A percentile compares a stretch with the other conserved stretches of the same genome.
These are phyloP conservation scores for Charadrius vociferus DNA, from an alignment of 2,113 vertebrate genomes.

Conservation along the genomic window DNA sequence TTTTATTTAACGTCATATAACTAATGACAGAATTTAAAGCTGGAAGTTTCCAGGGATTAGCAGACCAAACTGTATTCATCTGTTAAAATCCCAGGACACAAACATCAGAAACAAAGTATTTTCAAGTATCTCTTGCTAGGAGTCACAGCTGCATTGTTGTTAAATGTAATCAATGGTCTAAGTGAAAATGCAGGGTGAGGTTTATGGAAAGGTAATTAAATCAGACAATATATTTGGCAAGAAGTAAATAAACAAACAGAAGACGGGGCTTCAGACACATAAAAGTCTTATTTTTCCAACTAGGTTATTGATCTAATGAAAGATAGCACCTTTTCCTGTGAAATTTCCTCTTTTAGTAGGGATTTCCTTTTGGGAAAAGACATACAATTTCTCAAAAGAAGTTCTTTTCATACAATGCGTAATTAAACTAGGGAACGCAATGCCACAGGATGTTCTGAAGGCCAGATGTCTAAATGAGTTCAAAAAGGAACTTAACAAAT, in stretches of 20 bases:
- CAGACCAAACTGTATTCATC: not conserved
- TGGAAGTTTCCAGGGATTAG: not conserved
- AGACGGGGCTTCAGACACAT: not conserved
- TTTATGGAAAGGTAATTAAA: not conserved
- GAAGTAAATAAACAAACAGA: not conserved
- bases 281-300: not conserved
- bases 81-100: not conserved
- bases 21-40: not conserved
- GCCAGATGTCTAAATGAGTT: not conserved
- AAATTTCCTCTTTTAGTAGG: not conserved
- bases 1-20: not conserved
- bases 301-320: not conserved
- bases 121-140: not conserved
- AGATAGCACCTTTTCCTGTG: not conserved
- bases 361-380: not conserved
- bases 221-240: not conserved
- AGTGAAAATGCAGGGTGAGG: not conserved
- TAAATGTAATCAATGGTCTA: not conserved
- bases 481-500: not conserved
- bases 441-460: not conserved
- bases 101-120: not conserved
- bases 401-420: not conserved
- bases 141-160: not conserved
- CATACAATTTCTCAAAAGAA: not conserved
- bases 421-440: not conserved